phyloP scores from a whole-genome alignment of 2,888 invertebrate genomes.

The Tolmerus cingulatus region DNA sequence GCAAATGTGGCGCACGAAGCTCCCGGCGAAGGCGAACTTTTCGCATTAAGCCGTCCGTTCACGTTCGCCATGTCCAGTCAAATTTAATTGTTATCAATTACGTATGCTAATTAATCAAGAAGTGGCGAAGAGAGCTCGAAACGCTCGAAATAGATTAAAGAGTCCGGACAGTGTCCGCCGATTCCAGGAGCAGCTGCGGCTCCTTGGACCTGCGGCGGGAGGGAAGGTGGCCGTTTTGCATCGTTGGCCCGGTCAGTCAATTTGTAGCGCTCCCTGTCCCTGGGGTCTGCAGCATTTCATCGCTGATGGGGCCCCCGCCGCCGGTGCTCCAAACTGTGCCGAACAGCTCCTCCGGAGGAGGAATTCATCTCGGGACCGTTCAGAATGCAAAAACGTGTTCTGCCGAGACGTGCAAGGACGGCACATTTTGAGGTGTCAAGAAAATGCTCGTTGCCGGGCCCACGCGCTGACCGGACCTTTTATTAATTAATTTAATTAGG shows the following conservation, averaged over 20 bases:
- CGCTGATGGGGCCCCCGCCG: not conserved
- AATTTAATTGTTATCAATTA: conserved; percentile 52
- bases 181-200: not conserved
- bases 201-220: not conserved
- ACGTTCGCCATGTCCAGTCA: conserved; percentile 49
- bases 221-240: not conserved
- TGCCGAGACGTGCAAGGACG: conserved; percentile 32
- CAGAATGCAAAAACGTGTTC: conserved; percentile 40
- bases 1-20: not conserved
- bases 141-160: conserved; percentile 40
- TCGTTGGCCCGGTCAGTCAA: conserved; percentile 14
- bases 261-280: conserved; percentile 1
- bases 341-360: not conserved
- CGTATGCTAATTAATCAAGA: conserved; percentile 52
- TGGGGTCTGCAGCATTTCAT: not conserved
- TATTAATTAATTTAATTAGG: conserved; percentile 53
- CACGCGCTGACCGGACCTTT: conserved; percentile 39
- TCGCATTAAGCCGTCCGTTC: conserved; percentile 49
- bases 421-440: conserved; percentile 27
- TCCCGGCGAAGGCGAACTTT: conserved; percentile 44
- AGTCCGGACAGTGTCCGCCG: conserved; percentile 13
- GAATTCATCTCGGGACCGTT: conserved; percentile 1
- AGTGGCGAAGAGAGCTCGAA: conserved; percentile 19
- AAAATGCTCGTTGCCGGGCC: conserved; percentile 21
- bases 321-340: conserved; percentile 15